Conservation (phyloP, 1,140 invertebrate genomes). For the Drosophila dunni region DNA sequence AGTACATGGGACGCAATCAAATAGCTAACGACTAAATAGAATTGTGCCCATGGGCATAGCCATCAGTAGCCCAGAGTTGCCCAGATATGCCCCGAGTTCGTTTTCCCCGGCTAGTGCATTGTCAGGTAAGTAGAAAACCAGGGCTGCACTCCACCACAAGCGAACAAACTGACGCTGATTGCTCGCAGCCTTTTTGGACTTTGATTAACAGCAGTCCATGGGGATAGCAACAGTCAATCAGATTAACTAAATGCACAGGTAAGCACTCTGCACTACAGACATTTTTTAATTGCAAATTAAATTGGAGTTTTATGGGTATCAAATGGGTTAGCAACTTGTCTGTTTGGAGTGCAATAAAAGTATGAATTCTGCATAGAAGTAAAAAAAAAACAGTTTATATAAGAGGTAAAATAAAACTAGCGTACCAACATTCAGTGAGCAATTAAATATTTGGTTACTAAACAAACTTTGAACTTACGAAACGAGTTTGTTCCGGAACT, state of each 20-base stretch:
- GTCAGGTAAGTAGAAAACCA: conserved; percentile 29
- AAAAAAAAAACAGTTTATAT: not conserved
- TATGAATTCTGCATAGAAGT: no score
- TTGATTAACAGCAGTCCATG: conserved; percentile 6
- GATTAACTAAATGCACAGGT: not conserved
- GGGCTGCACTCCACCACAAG: conserved; percentile 6
- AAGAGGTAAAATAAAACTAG: not conserved
- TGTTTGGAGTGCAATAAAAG: not conserved
- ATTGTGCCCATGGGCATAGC: conserved; percentile 41
- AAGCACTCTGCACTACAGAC: not conserved
- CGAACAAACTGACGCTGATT: conserved; percentile 4
- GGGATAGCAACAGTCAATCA: conserved; percentile 4
- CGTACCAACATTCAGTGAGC: no score
- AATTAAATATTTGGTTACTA: no score
- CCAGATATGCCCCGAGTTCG: not conserved
- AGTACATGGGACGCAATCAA: conserved; percentile 72
- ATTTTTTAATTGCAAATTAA: not conserved
- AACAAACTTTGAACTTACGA: conserved; percentile 64
- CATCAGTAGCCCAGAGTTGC: conserved; percentile 4
- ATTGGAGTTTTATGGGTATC: not conserved
- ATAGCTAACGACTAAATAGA: conserved; percentile 79
- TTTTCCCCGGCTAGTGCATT: conserved; percentile 38
- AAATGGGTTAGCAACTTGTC: not conserved
- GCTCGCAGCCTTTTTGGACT: not conserved
- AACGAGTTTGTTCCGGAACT: conserved; percentile 83